Conservation (phyloP, 2,888 invertebrate genomes). For the Alloplasta piceator region DNA sequence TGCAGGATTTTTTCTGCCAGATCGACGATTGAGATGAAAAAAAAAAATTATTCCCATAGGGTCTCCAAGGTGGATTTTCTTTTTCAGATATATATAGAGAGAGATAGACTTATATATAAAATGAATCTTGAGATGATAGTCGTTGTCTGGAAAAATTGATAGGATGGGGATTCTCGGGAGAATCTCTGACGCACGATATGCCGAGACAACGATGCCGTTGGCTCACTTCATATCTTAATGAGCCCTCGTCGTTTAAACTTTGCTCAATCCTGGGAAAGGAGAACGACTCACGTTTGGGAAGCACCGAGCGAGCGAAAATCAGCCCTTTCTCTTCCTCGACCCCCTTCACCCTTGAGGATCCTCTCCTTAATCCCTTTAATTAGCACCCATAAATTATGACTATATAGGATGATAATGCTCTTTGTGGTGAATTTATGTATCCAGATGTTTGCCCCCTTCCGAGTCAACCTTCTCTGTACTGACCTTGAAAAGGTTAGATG, state of each 20-base stretch:
- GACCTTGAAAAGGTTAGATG: conserved; percentile 46
- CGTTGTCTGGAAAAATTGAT: conserved; percentile 48
- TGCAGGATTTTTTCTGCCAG: too few species aligned
- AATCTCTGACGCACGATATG: conserved; percentile 38
- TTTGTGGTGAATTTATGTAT: conserved; percentile 72
- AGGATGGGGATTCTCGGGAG: too few species aligned
- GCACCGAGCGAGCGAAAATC: conserved; percentile 72
- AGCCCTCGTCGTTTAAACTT: conserved; percentile 75
- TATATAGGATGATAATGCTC: conserved; percentile 78
- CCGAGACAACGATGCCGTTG: conserved; percentile 68
- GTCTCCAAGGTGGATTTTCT: conserved; percentile 28
- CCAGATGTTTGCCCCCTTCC: conserved; percentile 59
- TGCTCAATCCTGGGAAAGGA: conserved; percentile 67
- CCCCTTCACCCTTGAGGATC: too few species aligned
- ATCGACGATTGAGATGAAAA: too few species aligned
- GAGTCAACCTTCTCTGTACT: conserved; percentile 47
- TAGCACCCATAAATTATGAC: conserved; percentile 77
- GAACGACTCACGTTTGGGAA: conserved; percentile 41
- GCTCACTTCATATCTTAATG: conserved; percentile 74
- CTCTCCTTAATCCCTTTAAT: conserved; percentile 78
- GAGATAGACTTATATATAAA: neutral
- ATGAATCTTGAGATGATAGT: conserved; percentile 49
- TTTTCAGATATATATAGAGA: too few species aligned
- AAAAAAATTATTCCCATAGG: neutral
- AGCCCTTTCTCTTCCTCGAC: too few species aligned